Evolutionary conservation across 2,113 vertebrate genomes (phyloP).

Genomic region (Ageneiosus marmoratus): DNA sequence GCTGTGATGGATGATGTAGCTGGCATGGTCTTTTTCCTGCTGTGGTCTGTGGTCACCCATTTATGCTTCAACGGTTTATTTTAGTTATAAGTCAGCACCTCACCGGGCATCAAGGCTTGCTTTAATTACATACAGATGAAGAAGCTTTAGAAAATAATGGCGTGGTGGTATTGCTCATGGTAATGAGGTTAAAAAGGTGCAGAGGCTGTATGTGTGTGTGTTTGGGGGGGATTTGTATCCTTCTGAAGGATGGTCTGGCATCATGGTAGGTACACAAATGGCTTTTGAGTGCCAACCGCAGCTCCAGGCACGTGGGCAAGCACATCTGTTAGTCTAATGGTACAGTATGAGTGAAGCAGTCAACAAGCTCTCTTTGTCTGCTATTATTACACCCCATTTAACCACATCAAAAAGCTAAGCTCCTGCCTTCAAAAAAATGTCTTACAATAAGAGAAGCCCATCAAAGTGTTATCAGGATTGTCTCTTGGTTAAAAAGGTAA

Average conservation of each 20-base stretch:
- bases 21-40: slow-evolving; percentile 29
- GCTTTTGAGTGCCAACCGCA: slow-evolving; percentile 6
- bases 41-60: slow-evolving; percentile 40
- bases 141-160: slow-evolving; percentile 35
- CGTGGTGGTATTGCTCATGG: background rate
- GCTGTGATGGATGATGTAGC: slow-evolving; percentile 41
- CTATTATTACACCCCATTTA: slow-evolving; percentile 16
- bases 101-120: slow-evolving; percentile 19
- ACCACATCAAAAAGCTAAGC: slow-evolving; percentile 14
- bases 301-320: slow-evolving; percentile 10
- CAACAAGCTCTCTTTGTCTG: slow-evolving; percentile 1
- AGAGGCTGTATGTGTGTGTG: slow-evolving; percentile 38
- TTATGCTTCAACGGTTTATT: slow-evolving; percentile 45
- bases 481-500: background rate
- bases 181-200: slow-evolving; percentile 4
- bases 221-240: background rate
- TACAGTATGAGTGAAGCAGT: slow-evolving; percentile 29
- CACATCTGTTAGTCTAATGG: slow-evolving; percentile 17
- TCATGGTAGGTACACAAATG: slow-evolving; percentile 7
- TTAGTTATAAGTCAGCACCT: slow-evolving; percentile 50
- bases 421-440: background rate
- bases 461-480: background rate
- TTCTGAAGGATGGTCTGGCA: slow-evolving; percentile 20
- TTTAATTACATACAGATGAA: slow-evolving; percentile 42
- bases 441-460: background rate